Percentiles rank a stretch among this genome's conserved stretches.
phyloP scores from a whole-genome alignment of 2,797 vertebrate species.

The Sciurus carolinensis region DNA sequence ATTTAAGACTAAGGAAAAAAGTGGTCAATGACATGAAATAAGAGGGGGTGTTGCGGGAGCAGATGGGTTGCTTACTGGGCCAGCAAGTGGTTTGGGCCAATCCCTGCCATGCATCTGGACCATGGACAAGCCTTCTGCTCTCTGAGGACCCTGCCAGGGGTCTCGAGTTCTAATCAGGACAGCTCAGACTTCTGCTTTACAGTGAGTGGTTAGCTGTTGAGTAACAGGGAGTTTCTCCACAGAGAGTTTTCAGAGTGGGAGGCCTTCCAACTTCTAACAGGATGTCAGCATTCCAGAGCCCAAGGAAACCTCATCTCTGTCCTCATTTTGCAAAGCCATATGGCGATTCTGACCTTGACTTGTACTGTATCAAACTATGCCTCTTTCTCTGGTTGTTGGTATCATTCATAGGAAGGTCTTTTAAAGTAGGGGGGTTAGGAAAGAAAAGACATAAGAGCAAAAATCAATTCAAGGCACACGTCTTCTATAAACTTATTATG shows the following conservation, averaged over 20 bases:
- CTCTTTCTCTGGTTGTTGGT: neutral
- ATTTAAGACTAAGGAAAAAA: constrained; percentile 73
- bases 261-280: neutral
- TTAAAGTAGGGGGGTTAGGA: neutral
- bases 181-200: neutral
- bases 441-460: fast-evolving
- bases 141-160: neutral
- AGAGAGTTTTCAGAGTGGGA: constrained; percentile 55
- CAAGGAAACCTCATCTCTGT: neutral
- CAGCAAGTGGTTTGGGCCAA: constrained; percentile 16
- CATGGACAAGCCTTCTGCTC: neutral
- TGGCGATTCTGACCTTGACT: neutral
- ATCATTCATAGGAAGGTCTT: neutral
- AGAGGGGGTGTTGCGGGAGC: neutral
- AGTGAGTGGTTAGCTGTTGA: neutral
- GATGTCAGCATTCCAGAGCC: neutral
- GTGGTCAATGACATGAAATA: constrained; percentile 63
- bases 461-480: neutral
- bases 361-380: neutral
- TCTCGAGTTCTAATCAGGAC: constrained; percentile 5
- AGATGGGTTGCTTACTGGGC: constrained; percentile 23
- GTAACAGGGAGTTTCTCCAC: constrained; percentile 30
- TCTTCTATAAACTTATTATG: neutral
- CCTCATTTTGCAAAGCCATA: neutral
- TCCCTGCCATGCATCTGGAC: constrained; percentile 7